Evolutionary conservation across 2,797 vertebrate species (phyloP).

Genomic region (Artibeus jamaicensis): DNA sequence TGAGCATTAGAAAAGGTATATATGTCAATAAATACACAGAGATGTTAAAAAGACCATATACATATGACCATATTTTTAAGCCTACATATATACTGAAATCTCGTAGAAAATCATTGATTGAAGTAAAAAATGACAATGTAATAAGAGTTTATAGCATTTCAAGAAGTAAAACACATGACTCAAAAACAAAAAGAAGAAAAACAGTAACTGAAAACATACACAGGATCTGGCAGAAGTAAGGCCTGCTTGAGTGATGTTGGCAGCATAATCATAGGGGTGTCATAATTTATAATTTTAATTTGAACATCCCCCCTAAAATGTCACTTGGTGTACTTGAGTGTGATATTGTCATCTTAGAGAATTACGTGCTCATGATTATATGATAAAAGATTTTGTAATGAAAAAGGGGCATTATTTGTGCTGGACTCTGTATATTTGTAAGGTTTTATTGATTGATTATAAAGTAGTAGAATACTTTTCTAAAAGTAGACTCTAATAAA

Average conservation of each 20-base stretch:
- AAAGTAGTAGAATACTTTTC: neutral
- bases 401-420: too few species aligned
- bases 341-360: too few species aligned
- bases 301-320: too few species aligned
- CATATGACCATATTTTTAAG: neutral
- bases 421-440: neutral
- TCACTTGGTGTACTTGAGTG: too few species aligned
- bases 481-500: neutral
- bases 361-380: too few species aligned
- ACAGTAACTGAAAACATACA: neutral
- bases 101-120: neutral
- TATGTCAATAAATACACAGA: neutral
- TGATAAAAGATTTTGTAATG: too few species aligned
- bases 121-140: neutral
- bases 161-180: neutral
- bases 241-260: too few species aligned
- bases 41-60: neutral
- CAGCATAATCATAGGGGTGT: too few species aligned
- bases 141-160: neutral
- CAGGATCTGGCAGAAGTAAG: too few species aligned
- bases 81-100: neutral
- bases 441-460: neutral
- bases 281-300: too few species aligned
- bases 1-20: neutral
- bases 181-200: neutral